phyloP scores from a whole-genome alignment of 2,797 vertebrate species.

The Dermochelys coriacea region DNA sequence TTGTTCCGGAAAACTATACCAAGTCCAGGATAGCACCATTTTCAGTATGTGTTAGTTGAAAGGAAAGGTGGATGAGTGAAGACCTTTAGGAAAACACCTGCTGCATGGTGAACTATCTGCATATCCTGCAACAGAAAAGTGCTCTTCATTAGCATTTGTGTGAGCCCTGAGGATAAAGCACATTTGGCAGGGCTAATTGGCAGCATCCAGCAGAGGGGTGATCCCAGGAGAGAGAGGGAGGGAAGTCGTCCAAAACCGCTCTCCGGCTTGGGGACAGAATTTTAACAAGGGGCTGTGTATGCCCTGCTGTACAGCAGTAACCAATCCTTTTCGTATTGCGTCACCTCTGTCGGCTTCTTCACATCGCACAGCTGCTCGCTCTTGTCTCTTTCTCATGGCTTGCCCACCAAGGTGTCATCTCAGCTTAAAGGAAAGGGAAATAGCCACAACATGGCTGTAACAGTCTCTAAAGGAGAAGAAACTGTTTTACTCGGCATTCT shows the following conservation, averaged over 20 bases:
- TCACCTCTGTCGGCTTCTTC: fast-evolving
- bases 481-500: conserved; percentile 61
- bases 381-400: fast-evolving
- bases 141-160: fast-evolving
- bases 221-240: background rate
- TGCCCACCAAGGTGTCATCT: background rate
- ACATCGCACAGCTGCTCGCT: background rate
- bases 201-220: background rate
- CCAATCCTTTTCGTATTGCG: fast-evolving
- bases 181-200: background rate
- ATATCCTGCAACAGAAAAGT: background rate
- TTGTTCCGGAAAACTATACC: background rate
- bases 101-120: background rate
- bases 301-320: fast-evolving
- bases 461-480: conserved; percentile 27
- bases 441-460: background rate
- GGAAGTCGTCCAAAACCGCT: background rate
- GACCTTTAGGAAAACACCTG: background rate
- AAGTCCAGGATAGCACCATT: background rate
- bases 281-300: background rate
- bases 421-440: background rate
- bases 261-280: background rate
- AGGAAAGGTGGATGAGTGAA: fast-evolving
- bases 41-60: background rate
- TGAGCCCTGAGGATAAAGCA: fast-evolving